Base-by-base conservation (phyloP, 2,113 vertebrate genomes). In the Gadus chalcogrammus region DNA sequence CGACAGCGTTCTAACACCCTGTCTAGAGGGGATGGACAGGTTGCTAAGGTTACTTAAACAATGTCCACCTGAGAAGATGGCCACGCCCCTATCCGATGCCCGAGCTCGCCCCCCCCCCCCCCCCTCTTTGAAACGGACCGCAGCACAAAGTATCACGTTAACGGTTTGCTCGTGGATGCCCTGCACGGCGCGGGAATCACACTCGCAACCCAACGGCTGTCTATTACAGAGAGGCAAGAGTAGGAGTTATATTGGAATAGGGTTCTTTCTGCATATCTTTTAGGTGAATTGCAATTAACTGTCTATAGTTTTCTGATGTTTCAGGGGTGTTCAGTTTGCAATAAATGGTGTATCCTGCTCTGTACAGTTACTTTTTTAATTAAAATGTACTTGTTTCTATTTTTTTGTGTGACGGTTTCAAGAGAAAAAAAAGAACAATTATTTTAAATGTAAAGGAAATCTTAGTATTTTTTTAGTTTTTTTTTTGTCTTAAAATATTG, bases 321-420 rank as follows among this genome's bases (percentile, higher is more conserved):
- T 86, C 81, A 73, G 84, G 89, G 90, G 82, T 89, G 82, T 89
- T 87, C 75, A 66, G 84, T 91, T 89, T 87, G 90, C 83, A 92
- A 90, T 90, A 90, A 90, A 89, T 79, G 79, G 72, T 91, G 79
- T 90, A 87, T 91, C 90, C 88, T 92, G 88, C 88, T 90, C 88
- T 93, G 91, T 92, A 93, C 90, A 93, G 92, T 92, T 92, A 88
- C 86, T 84, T 83, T 88, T 74, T 78, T 84, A 78, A 87, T 82
- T 84, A 78, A 83, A 90, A 84, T 85, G 69, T 89, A 83, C 65
- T 88, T 90, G 79, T 91, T 88, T 92, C 75, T 88, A 85, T 91
- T 87, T 89, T 58, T 90, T 90, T 91, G 82, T 90, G 85, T 90
- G 89, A 87, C 73, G 86, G 86, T 89, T 90, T 91, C 53, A 75